These are phyloP conservation scores for rat (Rattus norvegicus) DNA, from an alignment of 2,113 vertebrate species.

Conservation along the genomic window GRCr8 NC_086038.1:25534001-25534500, in stretches of 20 bases:
- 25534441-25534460: background rate
- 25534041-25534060: background rate
- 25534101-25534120: background rate
- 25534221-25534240: background rate
- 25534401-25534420: background rate
- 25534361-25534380: background rate
- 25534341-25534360: background rate
- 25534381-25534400: background rate
- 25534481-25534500: background rate
- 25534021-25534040: background rate
- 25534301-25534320: background rate
- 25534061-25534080: background rate
- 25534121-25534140: background rate
- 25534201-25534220: background rate
- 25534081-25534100: background rate
- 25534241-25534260: background rate
- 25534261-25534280: background rate
- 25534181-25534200: background rate
- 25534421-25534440: background rate
- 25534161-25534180: too few species aligned
- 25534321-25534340: background rate
- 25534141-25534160: background rate
- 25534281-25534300: background rate
- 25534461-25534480: slow-evolving; percentile 12
- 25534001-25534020: background rate